These are phyloP conservation scores for Ptiloglossa arizonensis DNA, from an alignment of 1,140 invertebrate genomes.

Conservation along the genomic window DNA sequence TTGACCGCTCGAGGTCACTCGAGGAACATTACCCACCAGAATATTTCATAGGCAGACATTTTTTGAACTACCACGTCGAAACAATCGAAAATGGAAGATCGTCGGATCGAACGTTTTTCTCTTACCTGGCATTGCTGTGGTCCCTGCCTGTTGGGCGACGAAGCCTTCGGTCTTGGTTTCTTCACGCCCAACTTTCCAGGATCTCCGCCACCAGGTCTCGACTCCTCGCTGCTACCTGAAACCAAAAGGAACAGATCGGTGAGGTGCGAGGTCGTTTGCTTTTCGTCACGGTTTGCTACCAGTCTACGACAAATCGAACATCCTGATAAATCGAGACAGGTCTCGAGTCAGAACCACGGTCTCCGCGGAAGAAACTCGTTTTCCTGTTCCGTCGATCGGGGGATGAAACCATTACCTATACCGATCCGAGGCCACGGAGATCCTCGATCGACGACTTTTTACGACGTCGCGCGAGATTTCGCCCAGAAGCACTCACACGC, in stretches of 20 bases:
- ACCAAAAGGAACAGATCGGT: constrained; percentile 55
- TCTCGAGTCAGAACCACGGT: neutral
- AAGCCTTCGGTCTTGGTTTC: constrained; percentile 88
- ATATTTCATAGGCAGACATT: too few relatives aligned
- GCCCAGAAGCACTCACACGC: neutral
- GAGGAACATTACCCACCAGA: too few relatives aligned
- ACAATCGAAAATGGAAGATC: neutral
- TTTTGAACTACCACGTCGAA: too few relatives aligned
- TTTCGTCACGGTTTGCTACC: neutral
- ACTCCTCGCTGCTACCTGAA: constrained; percentile 81
- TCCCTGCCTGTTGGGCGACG: constrained; percentile 90
- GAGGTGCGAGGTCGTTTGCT: constrained; percentile 19
- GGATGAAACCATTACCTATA: constrained; percentile 27
- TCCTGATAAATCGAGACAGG: constrained; percentile 23
- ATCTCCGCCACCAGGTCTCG: constrained; percentile 77
- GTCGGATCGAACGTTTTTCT: constrained; percentile 2
- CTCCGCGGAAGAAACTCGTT: constrained; percentile 18
- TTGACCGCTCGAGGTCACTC: too few relatives aligned
- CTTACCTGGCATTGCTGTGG: constrained; percentile 90
- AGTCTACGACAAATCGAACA: constrained; percentile 18
- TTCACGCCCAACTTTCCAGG: constrained; percentile 82
- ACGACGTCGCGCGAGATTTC: constrained; percentile 39
- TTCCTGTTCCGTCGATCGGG: constrained; percentile 19
- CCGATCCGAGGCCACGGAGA: constrained; percentile 24
- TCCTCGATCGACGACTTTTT: constrained; percentile 51